Evolutionary conservation across 2,888 invertebrate species (phyloP).

Genomic region (Metacarcinus magister): DNA sequence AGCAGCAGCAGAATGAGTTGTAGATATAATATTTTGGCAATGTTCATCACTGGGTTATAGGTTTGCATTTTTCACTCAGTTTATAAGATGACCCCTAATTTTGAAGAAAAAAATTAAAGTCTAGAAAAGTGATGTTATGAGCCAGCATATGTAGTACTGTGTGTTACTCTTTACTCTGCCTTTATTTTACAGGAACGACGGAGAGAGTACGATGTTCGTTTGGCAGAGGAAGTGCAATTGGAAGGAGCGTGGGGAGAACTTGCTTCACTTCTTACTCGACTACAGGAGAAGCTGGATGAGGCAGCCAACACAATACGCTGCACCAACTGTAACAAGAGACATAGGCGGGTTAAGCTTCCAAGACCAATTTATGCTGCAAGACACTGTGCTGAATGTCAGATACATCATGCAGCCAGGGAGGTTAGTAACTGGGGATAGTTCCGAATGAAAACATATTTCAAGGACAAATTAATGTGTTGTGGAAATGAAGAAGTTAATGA

Average conservation of each 20-base stretch:
- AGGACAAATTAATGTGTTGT: not conserved
- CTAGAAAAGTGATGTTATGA: too few species aligned
- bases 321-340: slow-evolving; percentile 96
- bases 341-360: slow-evolving; percentile 93
- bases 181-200: slow-evolving; percentile 88
- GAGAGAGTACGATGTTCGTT: slow-evolving; percentile 90
- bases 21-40: too few species aligned
- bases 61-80: not conserved
- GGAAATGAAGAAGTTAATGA: not conserved
- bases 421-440: slow-evolving; percentile 85
- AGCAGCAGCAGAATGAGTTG: too few species aligned
- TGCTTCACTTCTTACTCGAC: slow-evolving; percentile 92
- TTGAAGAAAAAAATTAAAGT: too few species aligned
- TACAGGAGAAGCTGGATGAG: slow-evolving; percentile 96
- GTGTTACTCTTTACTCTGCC: not conserved
- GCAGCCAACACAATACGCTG: slow-evolving; percentile 96
- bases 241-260: slow-evolving; percentile 92
- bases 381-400: slow-evolving; percentile 95
- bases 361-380: slow-evolving; percentile 96
- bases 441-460: not conserved
- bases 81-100: not conserved
- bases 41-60: not conserved
- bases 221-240: slow-evolving; percentile 89
- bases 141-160: too few species aligned
- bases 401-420: slow-evolving; percentile 94